phyloP scores from a whole-genome alignment of 1,140 invertebrate species.

The Frieseomelitta varia region DNA sequence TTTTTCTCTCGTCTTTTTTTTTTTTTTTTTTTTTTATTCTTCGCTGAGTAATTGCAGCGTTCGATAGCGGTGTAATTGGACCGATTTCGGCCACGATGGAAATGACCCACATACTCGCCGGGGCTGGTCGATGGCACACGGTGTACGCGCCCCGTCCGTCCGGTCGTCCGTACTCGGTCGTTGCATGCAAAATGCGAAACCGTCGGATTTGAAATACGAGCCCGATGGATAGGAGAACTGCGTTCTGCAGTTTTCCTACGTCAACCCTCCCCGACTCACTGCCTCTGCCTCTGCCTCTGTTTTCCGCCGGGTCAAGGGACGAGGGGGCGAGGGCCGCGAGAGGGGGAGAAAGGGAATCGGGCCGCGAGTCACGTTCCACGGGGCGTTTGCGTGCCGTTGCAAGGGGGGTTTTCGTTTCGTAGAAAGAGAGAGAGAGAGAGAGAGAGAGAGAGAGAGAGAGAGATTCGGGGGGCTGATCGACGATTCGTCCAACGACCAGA shows the following conservation, averaged over 20 bases:
- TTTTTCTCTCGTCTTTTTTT: not conserved
- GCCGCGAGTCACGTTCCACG: constrained; percentile 39
- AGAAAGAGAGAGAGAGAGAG: not conserved
- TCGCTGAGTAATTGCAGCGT: constrained; percentile 61
- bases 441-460: too few relatives aligned
- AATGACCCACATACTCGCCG: constrained; percentile 58
- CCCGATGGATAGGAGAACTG: constrained; percentile 30
- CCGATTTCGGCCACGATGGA: constrained; percentile 60
- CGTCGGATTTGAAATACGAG: constrained; percentile 65
- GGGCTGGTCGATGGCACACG: constrained; percentile 38
- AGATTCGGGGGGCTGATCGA: not conserved
- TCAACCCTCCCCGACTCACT: not conserved
- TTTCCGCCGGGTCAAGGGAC: not conserved
- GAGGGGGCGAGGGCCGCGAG: too few relatives aligned
- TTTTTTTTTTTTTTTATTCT: not conserved
- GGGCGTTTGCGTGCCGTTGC: not conserved
- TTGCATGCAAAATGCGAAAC: constrained; percentile 59
- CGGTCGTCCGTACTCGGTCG: constrained; percentile 27
- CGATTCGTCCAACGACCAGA: constrained; percentile 22
- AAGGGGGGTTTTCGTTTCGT: not conserved
- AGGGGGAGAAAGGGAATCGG: constrained; percentile 12
- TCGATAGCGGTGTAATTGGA: constrained; percentile 65
- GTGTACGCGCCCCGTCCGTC: not conserved
- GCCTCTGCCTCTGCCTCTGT: not conserved
- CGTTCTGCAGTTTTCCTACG: constrained; percentile 25